Base-by-base conservation (phyloP, 92 coral and sea anemone species). In the Hydrozoanthus gracilis region DNA sequence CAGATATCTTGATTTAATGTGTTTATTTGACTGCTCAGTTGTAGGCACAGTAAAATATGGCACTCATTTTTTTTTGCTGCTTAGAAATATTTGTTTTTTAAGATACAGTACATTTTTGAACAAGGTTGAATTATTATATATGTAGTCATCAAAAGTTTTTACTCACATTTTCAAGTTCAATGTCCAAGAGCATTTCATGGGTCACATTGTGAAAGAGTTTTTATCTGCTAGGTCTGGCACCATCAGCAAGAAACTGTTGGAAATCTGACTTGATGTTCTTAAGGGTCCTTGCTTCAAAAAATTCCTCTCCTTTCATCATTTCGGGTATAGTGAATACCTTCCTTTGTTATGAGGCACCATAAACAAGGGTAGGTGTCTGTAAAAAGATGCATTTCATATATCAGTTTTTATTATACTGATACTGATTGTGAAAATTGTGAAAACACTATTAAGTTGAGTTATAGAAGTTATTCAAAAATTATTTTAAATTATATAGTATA, bases 141-240 rank as follows among this genome's bases (percentile, higher is more conserved):
- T 35, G 54, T 27, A 51, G 82, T 51, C 89, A 49, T 86, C 89
- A 7, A 72, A 79, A 60, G 80, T 68, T 71, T 82, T 87, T 35
- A 56, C 13, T 44, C 80, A 86, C 4, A 87, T 74, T 27, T 2
- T 27, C 39, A 27, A 27, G 39, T 27, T 27, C 39, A 27, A 27
- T 27, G 39, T 27, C 39, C 39, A 27, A 27, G 39, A 27, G 39
- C 39, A 27, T 27, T 27, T 27, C 39, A 27, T 27, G 39, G 39
- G 39, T 27, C 39, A 27, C 39, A 27, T 27, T 27, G 39, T 27
- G 39, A 27, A 27, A 27, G 39, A 27, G 39, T 27, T 27, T 27
- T 27, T 27, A 27, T 27, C 2, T 27, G 2, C n/a, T n/a, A n/a
- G n/a, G n/a, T n/a, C n/a, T n/a, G n/a, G n/a, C n/a, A n/a, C n/a